Evolutionary conservation across 2,888 invertebrate genomes (phyloP).

Genomic region (Melinaea marsaeus): DNA sequence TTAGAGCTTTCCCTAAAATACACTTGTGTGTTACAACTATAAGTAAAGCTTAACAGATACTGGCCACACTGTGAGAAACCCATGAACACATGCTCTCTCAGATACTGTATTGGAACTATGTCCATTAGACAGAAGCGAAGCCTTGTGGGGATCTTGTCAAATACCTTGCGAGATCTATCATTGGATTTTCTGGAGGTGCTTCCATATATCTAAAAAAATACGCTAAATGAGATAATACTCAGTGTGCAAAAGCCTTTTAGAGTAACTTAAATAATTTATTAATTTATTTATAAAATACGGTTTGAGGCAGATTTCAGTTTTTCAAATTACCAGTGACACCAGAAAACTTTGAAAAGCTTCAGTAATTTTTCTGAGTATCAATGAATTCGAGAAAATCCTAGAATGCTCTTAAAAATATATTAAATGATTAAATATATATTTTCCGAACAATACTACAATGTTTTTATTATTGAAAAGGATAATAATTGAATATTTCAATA

Average conservation of each 20-base stretch:
- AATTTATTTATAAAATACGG: no score
- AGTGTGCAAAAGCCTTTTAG: slow-evolving; percentile 10
- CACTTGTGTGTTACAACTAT: slow-evolving; percentile 72
- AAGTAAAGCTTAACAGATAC: slow-evolving; percentile 93
- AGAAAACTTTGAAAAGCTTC: no score
- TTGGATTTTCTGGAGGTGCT: slow-evolving; percentile 67
- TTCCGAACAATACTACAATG: neutral
- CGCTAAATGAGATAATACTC: slow-evolving; percentile 7
- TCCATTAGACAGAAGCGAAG: slow-evolving; percentile 80
- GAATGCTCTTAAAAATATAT: no score
- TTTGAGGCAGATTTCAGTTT: no score
- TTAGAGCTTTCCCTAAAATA: slow-evolving; percentile 76
- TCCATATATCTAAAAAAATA: slow-evolving; percentile 66
- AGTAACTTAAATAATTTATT: slow-evolving; percentile 7
- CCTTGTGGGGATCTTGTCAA: slow-evolving; percentile 77
- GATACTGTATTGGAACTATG: slow-evolving; percentile 75
- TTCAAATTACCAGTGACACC: no score
- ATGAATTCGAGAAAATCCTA: no score
- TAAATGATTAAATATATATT: no score
- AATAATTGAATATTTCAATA: neutral
- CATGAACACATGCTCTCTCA: slow-evolving; percentile 92
- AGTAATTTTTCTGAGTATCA: no score
- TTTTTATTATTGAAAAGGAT: neutral
- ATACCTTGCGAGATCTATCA: slow-evolving; percentile 67
- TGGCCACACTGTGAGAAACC: slow-evolving; percentile 97